Percentiles rank a stretch among this genome's conserved stretches.
phyloP scores from a whole-genome alignment of 2,797 vertebrate species.

The Decapterus maruadsi region DNA sequence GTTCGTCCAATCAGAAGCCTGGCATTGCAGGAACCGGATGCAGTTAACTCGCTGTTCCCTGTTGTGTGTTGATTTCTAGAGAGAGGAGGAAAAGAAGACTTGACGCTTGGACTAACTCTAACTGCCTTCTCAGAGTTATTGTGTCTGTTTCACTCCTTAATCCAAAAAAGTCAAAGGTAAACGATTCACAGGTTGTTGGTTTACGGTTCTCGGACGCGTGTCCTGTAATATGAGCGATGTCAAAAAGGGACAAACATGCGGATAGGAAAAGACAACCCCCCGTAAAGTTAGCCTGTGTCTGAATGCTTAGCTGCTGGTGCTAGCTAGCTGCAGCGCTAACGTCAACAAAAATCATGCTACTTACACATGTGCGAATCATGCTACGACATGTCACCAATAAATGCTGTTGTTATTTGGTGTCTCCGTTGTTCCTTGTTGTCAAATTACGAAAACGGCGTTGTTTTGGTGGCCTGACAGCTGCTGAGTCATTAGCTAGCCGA shows the following conservation, averaged over 20 bases:
- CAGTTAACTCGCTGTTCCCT: slow-evolving; percentile 47
- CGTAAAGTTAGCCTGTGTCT: slow-evolving; percentile 73
- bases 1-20: slow-evolving; percentile 71
- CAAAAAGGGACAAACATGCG: slow-evolving; percentile 40
- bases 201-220: slow-evolving; percentile 19
- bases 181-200: slow-evolving; percentile 23
- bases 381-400: slow-evolving; percentile 36
- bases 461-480: slow-evolving; percentile 69
- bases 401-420: slow-evolving; percentile 16
- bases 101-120: slow-evolving; percentile 77
- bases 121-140: slow-evolving; percentile 54
- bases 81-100: slow-evolving; percentile 73
- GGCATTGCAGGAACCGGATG: slow-evolving; percentile 60
- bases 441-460: not conserved
- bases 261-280: slow-evolving; percentile 40
- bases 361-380: slow-evolving; percentile 10
- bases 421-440: not conserved
- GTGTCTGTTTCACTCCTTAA: slow-evolving; percentile 50
- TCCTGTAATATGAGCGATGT: slow-evolving; percentile 39
- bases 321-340: slow-evolving; percentile 71
- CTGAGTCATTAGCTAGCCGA: slow-evolving; percentile 87
- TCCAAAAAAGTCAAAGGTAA: slow-evolving; percentile 80
- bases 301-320: slow-evolving; percentile 62
- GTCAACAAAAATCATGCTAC: slow-evolving; percentile 61
- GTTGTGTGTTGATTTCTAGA: slow-evolving; percentile 81